Percentiles rank a stretch among this genome's conserved stretches.
These are phyloP conservation scores for Neelides sp. DNA, from an alignment of 1,140 invertebrate genomes.

Conservation along the genomic window DNA sequence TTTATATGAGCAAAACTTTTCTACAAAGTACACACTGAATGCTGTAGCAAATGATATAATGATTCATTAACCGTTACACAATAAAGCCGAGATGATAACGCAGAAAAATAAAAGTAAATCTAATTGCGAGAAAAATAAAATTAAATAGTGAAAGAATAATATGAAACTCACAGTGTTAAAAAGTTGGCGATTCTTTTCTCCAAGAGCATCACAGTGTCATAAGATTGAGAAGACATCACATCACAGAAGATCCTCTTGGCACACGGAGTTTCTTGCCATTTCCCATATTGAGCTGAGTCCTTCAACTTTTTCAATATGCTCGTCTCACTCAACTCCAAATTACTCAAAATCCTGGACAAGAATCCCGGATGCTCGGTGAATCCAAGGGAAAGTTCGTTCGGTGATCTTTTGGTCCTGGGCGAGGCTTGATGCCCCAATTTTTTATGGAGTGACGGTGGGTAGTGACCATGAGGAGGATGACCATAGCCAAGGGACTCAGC, in stretches of 20 bases:
- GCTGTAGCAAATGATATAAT: not conserved
- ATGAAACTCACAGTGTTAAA: conserved; percentile 51
- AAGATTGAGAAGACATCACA: conserved; percentile 49
- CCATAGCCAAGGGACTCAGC: not conserved
- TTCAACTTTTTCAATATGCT: conserved; percentile 33
- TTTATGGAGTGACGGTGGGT: conserved; percentile 29
- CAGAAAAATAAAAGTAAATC: not conserved
- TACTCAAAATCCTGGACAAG: conserved; percentile 41
- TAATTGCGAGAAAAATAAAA: not conserved
- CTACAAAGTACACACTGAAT: not conserved
- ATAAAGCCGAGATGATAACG: not conserved
- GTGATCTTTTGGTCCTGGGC: conserved; percentile 25
- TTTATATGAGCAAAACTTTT: not conserved
- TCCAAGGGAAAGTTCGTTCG: not conserved
- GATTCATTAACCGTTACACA: not conserved
- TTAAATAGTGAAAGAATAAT: not conserved
- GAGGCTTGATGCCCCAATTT: conserved; percentile 33
- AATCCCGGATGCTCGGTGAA: conserved; percentile 31
- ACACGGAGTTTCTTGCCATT: conserved; percentile 59
- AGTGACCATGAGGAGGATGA: conserved; percentile 14
- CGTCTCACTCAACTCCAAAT: conserved; percentile 40
- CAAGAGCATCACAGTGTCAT: conserved; percentile 53
- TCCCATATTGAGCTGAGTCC: conserved; percentile 35
- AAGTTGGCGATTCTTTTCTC: conserved; percentile 62
- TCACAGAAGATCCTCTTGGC: conserved; percentile 62